phyloP scores from a whole-genome alignment of 2,888 invertebrate species.

The Hesperia comma region DNA sequence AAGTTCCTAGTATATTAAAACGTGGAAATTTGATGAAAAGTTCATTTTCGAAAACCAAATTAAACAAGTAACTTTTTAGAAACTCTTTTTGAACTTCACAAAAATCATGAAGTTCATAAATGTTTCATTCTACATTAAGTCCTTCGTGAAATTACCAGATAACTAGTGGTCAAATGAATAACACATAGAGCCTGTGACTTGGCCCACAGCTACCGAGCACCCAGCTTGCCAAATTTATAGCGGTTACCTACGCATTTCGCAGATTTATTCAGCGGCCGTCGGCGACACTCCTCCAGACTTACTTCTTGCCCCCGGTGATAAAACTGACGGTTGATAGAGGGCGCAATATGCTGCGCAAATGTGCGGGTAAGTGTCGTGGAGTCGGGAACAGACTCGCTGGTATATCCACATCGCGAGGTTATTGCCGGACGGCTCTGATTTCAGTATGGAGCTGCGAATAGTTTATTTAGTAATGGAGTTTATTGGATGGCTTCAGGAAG shows the following conservation, averaged over 20 bases:
- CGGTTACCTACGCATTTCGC: constrained; percentile 50
- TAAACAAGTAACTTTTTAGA: no score
- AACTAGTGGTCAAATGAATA: neutral
- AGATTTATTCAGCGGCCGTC: constrained; percentile 53
- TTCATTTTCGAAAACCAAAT: no score
- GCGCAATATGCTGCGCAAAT: constrained; percentile 16
- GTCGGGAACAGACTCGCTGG: constrained; percentile 3
- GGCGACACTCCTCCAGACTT: constrained; percentile 46
- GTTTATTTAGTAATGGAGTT: neutral
- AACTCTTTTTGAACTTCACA: no score
- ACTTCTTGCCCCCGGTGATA: constrained; percentile 42
- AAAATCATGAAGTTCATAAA: no score
- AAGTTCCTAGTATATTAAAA: no score
- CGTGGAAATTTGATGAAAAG: no score
- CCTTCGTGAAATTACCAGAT: neutral
- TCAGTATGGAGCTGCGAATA: neutral
- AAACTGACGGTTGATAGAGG: constrained; percentile 27
- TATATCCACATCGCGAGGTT: neutral
- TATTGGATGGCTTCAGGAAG: no score
- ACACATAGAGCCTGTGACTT: constrained; percentile 27
- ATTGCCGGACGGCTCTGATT: constrained; percentile 12
- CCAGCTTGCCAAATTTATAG: constrained; percentile 48
- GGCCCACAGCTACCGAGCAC: constrained; percentile 31
- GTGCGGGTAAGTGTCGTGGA: constrained; percentile 16
- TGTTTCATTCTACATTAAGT: neutral